Evolutionary conservation across 2,113 vertebrate species (phyloP), one percentile per base, ranked within the genome.

Genomic region (Chroicocephalus ridibundus): DNA sequence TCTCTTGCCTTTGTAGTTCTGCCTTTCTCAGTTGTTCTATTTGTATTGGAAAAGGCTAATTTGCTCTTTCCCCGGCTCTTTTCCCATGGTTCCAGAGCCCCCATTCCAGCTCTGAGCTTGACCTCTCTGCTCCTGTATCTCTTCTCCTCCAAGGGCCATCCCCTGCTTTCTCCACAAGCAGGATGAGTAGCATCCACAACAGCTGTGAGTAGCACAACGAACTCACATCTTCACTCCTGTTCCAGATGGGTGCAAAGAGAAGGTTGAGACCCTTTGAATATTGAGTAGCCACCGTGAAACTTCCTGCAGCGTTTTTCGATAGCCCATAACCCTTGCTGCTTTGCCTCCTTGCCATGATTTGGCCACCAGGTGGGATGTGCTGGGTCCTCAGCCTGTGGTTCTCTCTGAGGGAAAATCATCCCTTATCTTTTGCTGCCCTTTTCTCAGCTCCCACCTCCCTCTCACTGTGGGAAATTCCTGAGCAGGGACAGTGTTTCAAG

Each of bases 401-500:
- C 22, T 61, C 14, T 85, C 31, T 36, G 29, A 61, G n/a, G 44
- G 49, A 72, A 82, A 52, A 74, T 76, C 6, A 4, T 83, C 65
- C 58, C 49, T 72, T 32, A 42, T 76, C 21, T 82, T n/a, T 66
- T 81, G 19, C 54, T 90, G 51, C n/a, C 46, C 42, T 94, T 88
- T 95, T 54, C 58, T 90, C 52, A 64, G 40, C 52, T 93, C 31
- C 21, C 42, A 52, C 10, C 29, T 88, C 51, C 31, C 6, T 32
- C 7, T 60, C 29, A 54, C 15, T 72, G 38, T 92, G 62, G 32
- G 87, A 97, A 74, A 82, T 74, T 96, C 66, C 51, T 91, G 84
- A 93, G 78, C 54, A 90, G 57, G 55, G 61, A 68, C 71, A 69
- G 21, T 74, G 34, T 72, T 97, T 96, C 77, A 96, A 74, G 62